Percentiles rank a stretch among this genome's conserved stretches.
phyloP scores from a whole-genome alignment of 2,113 vertebrate species.

The Dryoscopus gambensis region DNA sequence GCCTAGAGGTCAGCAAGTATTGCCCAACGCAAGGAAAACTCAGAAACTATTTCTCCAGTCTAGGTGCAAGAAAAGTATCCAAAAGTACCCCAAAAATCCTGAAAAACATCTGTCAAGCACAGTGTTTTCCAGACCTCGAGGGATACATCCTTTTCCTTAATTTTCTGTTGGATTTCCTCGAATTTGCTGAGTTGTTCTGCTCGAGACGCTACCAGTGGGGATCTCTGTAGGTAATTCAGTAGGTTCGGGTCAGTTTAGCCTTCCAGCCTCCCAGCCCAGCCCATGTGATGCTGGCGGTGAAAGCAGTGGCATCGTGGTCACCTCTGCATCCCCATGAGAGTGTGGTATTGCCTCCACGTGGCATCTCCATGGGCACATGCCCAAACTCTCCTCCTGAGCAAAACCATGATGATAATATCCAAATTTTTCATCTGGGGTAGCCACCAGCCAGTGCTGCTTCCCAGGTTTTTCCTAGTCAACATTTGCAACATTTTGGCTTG shows the following conservation, averaged over 20 bases:
- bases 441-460: neutral
- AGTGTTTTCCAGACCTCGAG: too few relatives aligned
- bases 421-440: neutral
- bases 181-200: neutral
- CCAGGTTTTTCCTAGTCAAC: neutral
- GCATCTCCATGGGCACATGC: neutral
- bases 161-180: neutral
- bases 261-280: neutral
- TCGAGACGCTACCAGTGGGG: neutral
- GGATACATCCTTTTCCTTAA: neutral
- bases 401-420: neutral
- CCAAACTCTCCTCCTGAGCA: neutral
- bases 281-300: neutral
- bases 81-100: neutral
- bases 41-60: neutral
- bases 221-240: neutral
- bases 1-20: neutral
- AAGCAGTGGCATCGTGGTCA: neutral
- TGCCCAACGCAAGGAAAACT: neutral
- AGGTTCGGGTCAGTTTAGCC: neutral
- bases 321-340: neutral
- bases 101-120: neutral
- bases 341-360: neutral
- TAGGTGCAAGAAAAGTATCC: neutral
- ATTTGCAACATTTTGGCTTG: neutral